phyloP scores from a whole-genome alignment of 1,140 invertebrate genomes.

The Caenorhabditis inopinata region DNA sequence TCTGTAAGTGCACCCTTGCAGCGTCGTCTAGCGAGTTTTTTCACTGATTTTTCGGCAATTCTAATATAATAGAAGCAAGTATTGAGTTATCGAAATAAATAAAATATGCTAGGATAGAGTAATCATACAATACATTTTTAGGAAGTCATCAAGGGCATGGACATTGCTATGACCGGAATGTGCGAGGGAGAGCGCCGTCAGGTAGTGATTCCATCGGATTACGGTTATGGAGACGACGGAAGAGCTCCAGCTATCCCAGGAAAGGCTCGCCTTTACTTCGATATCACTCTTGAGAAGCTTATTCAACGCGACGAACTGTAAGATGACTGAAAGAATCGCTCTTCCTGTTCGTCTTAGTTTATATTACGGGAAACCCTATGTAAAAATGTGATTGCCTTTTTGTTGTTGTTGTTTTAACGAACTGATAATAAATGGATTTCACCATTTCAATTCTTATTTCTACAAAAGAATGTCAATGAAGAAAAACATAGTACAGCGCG shows the following conservation, averaged over 20 bases:
- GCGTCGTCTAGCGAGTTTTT: too few species aligned
- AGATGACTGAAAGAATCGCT: slow-evolving; percentile 17
- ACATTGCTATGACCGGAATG: slow-evolving; percentile 64
- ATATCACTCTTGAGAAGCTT: slow-evolving; percentile 64
- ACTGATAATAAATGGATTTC: slow-evolving; percentile 13
- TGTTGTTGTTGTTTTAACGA: slow-evolving; percentile 1
- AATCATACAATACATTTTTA: too few species aligned
- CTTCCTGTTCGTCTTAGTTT: neutral
- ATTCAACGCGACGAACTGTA: slow-evolving; percentile 61
- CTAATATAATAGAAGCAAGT: too few species aligned
- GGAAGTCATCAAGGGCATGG: slow-evolving; percentile 63
- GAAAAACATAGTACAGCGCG: too few species aligned
- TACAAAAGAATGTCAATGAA: too few species aligned
- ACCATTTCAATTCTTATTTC: too few species aligned
- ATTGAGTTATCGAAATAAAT: too few species aligned
- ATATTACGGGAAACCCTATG: neutral
- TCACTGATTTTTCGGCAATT: too few species aligned
- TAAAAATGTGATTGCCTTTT: slow-evolving; percentile 1
- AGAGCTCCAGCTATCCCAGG: slow-evolving; percentile 56
- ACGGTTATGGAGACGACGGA: slow-evolving; percentile 53
- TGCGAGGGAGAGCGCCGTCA: slow-evolving; percentile 64
- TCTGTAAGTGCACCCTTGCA: too few species aligned
- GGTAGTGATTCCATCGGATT: slow-evolving; percentile 59
- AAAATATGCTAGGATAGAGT: too few species aligned
- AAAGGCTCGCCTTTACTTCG: slow-evolving; percentile 62